phyloP scores from a whole-genome alignment of 1,140 invertebrate species.

The Lepidurus packardi region DNA sequence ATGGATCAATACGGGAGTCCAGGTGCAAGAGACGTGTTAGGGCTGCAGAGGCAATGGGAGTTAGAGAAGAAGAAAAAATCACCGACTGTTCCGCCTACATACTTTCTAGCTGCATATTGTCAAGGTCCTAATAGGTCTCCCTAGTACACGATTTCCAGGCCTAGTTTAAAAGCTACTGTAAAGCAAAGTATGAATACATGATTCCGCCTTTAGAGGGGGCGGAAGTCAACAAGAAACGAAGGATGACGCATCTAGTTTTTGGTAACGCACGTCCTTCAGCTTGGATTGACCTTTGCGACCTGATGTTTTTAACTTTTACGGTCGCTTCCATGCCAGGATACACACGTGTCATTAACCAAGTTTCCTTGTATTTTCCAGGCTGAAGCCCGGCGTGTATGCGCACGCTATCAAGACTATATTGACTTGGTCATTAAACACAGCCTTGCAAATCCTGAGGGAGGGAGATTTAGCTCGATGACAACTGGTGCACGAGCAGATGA shows the following conservation, averaged over 20 bases:
- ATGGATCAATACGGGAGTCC: background rate
- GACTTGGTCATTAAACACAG: slow-evolving; percentile 15
- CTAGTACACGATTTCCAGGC: background rate
- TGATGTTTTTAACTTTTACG: background rate
- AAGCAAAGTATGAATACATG: background rate
- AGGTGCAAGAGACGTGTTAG: background rate
- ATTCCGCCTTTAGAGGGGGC: background rate
- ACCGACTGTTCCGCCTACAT: too few relatives aligned
- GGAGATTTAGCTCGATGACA: background rate
- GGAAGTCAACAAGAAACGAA: background rate
- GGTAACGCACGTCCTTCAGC: background rate
- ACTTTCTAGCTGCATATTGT: too few relatives aligned
- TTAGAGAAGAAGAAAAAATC: background rate
- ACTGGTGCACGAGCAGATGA: background rate
- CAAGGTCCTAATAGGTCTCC: too few relatives aligned
- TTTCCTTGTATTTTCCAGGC: background rate
- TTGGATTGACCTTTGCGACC: background rate
- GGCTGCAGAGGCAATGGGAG: background rate
- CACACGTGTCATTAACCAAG: slow-evolving; percentile 9
- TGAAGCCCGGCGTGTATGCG: background rate
- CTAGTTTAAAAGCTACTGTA: background rate
- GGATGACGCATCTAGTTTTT: background rate
- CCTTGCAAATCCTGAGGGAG: background rate
- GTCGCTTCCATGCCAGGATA: background rate
- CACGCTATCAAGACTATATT: slow-evolving; percentile 14